Conservation (phyloP, 2,888 invertebrate species). For the Phoenoteleia sp. region DNA sequence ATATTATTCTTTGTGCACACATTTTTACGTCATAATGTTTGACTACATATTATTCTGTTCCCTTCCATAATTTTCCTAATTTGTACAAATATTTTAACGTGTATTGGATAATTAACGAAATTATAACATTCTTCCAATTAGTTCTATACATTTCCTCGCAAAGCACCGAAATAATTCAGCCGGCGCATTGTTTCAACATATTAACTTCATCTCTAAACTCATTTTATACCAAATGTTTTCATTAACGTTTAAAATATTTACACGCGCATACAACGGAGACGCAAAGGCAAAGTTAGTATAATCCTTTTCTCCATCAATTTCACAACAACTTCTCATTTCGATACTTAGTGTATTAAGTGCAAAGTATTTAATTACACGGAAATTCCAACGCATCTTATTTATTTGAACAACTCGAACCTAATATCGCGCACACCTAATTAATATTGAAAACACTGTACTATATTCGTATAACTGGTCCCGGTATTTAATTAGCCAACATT, state of each 20-base stretch:
- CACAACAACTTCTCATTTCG: constrained; percentile 37
- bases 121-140: background rate
- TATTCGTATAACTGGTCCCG: background rate
- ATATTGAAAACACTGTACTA: constrained; percentile 17
- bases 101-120: too few relatives aligned
- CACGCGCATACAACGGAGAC: constrained; percentile 1
- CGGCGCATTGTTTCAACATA: constrained; percentile 41
- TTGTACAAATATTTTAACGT: too few relatives aligned
- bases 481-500: constrained; percentile 12
- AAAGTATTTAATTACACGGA: constrained; percentile 50
- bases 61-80: too few relatives aligned
- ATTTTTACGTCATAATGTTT: too few relatives aligned
- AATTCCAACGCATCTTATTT: constrained; percentile 25
- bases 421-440: constrained; percentile 14
- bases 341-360: constrained; percentile 23
- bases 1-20: too few relatives aligned
- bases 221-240: constrained; percentile 53
- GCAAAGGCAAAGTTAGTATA: constrained; percentile 10
- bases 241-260: constrained; percentile 55
- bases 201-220: constrained; percentile 48
- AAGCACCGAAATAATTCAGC: constrained; percentile 21
- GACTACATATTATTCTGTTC: too few relatives aligned
- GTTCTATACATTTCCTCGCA: background rate
- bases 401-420: constrained; percentile 8
- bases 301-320: constrained; percentile 40